Conservation (phyloP, 2,888 invertebrate species). For the Torymus tubicola region DNA sequence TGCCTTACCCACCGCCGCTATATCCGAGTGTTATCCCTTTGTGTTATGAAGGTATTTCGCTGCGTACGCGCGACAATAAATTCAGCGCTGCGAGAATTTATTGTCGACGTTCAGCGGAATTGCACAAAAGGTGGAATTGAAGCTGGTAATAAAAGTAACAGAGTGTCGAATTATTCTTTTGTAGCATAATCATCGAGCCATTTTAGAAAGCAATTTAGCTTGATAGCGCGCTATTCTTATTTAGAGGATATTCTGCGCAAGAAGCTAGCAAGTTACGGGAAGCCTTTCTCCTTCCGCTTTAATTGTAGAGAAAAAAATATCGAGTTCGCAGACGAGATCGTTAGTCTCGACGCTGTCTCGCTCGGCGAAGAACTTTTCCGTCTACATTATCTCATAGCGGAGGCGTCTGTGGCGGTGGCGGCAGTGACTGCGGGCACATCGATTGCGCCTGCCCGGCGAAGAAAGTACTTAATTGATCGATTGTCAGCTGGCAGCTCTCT, state of each 20-base stretch:
- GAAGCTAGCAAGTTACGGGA: too few relatives aligned
- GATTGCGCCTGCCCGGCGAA: conserved; percentile 21
- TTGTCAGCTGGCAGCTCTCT: conserved; percentile 16
- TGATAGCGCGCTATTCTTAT: too few relatives aligned
- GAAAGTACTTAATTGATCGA: conserved; percentile 53
- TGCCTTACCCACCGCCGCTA: background rate
- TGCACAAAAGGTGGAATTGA: conserved; percentile 46
- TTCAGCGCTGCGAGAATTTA: conserved; percentile 39
- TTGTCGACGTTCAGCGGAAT: conserved; percentile 44
- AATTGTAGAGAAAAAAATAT: conserved; percentile 15
- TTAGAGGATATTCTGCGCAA: too few relatives aligned
- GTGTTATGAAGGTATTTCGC: too few relatives aligned
- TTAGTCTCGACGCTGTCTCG: background rate
- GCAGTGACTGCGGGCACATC: conserved; percentile 26
- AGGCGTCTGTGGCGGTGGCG: background rate
- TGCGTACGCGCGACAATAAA: conserved; percentile 29
- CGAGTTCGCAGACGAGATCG: background rate
- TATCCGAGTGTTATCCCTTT: background rate
- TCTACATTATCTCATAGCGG: conserved; percentile 25
- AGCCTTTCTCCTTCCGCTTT: background rate
- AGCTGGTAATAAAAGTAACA: conserved; percentile 15
- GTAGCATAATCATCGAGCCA: too few relatives aligned
- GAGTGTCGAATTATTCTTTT: conserved; percentile 22
- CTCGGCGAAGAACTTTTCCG: conserved; percentile 25
- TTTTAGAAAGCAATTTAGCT: too few relatives aligned